Conservation (phyloP, 2,888 invertebrate genomes). For the Anagyrus pseudococci region DNA sequence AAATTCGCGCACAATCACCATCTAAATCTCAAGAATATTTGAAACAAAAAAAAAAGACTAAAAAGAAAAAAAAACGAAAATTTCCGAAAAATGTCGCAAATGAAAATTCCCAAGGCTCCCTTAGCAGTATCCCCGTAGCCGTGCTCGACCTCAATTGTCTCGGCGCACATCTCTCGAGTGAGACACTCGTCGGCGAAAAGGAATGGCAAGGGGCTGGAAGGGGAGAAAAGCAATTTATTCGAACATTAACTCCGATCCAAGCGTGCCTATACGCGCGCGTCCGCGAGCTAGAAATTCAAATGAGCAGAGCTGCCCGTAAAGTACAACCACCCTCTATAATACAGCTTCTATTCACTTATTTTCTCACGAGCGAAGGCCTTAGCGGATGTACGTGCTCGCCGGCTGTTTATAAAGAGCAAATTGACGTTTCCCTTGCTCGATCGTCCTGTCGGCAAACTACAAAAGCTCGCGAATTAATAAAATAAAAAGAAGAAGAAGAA, state of each 20-base stretch:
- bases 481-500: too few relatives aligned
- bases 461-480: not conserved
- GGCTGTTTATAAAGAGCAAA: not conserved
- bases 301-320: not conserved
- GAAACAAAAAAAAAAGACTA: not conserved
- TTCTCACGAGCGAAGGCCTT: not conserved
- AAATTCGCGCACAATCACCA: too few relatives aligned
- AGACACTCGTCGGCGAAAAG: not conserved
- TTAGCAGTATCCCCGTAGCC: not conserved
- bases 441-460: too few relatives aligned
- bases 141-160: not conserved
- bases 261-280: conserved; percentile 6
- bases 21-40: too few relatives aligned
- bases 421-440: not conserved
- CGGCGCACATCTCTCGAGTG: not conserved
- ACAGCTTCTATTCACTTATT: not conserved
- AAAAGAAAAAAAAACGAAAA: not conserved
- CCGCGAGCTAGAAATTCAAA: conserved; percentile 16
- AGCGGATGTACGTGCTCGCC: not conserved
- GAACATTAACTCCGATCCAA: conserved; percentile 1
- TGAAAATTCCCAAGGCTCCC: too few relatives aligned
- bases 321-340: not conserved
- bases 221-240: conserved; percentile 7
- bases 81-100: not conserved
- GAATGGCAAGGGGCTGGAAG: not conserved